Base-by-base conservation (phyloP, 92 coral and sea anemone genomes). In the Montipora capitata region DNA sequence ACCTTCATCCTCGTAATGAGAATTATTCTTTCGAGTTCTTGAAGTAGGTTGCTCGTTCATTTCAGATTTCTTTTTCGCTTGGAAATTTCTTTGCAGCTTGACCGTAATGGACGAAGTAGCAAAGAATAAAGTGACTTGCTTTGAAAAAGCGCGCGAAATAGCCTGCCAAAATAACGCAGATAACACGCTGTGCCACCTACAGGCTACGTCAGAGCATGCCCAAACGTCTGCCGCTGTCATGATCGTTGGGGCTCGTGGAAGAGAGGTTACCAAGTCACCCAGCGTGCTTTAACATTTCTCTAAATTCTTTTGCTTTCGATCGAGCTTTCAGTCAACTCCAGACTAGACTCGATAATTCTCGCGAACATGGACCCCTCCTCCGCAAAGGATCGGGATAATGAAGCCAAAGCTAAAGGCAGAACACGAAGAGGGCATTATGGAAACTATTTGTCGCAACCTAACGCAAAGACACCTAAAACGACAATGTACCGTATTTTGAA, bases 1-100 rank as follows among this genome's bases (percentile, higher is more conserved):
- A 78, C 83, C 83, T 78, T 59, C 83, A 39, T 78, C 83, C 40
- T 78, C 83, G 68, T 52, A 78, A 0, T 73, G 83, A 78, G 83
- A 57, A 78, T 78, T 78, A 43, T 18, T 57, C 13, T 78, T 78
- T 9, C 73, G 74, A 40, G 10, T 10, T 35, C 74, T 68, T 68
- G 52, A 45, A 45, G 27, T 20, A 20, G 27, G 27, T 20, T 20
- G 27, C 27, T 20, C 27, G 27, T 20, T 20, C 27, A 20, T 20
- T 20, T 20, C 27, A 20, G 27, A 20, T 20, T 20, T 20, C 27
- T 20, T 20, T 20, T 20, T 20, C 27, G 0, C 27, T 20, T 20
- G 27, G 27, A 20, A 20, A 20, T 20, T 20, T 20, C 27, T 20
- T 5, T 5, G 9, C 52, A 45, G 52, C 52, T 5, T 45, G 9